These are phyloP conservation scores for Tinamus major DNA, from an alignment of 2,797 vertebrate genomes.

Conservation along the genomic window DNA sequence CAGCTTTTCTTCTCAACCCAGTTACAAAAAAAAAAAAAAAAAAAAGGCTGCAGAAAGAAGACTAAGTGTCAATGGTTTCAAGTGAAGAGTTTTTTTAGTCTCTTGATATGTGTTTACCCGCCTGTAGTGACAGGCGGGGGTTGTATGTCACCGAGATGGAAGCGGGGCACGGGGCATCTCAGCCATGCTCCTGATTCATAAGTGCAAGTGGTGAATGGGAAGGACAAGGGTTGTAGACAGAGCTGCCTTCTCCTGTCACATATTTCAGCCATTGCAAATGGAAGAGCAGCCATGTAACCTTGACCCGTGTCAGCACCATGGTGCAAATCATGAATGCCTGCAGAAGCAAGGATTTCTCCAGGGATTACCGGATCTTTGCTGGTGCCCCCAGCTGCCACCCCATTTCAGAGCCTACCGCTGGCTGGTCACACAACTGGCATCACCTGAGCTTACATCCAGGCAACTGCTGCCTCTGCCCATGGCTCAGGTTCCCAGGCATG, in stretches of 20 bases:
- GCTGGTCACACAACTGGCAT: too few relatives aligned
- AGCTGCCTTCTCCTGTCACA: background rate
- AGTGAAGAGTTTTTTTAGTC: background rate
- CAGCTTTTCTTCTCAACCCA: background rate
- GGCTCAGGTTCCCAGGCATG: too few relatives aligned
- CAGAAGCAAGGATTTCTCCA: background rate
- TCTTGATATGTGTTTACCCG: background rate
- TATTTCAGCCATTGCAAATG: background rate
- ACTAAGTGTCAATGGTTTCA: background rate
- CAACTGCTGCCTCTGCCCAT: background rate
- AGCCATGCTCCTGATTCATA: accelerated
- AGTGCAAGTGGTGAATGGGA: accelerated
- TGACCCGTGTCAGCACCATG: background rate
- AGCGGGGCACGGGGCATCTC: background rate
- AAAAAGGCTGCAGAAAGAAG: background rate
- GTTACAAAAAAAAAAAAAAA: background rate
- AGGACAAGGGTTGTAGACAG: background rate
- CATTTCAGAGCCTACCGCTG: background rate
- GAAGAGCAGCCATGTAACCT: background rate
- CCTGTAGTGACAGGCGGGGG: background rate
- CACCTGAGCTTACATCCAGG: background rate
- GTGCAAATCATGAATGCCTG: background rate
- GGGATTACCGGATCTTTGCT: background rate
- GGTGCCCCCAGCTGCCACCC: too few relatives aligned
- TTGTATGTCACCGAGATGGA: accelerated